These are phyloP conservation scores for Sipunculus nudus DNA, from an alignment of 2,888 invertebrate genomes.

Conservation along the genomic window DNA sequence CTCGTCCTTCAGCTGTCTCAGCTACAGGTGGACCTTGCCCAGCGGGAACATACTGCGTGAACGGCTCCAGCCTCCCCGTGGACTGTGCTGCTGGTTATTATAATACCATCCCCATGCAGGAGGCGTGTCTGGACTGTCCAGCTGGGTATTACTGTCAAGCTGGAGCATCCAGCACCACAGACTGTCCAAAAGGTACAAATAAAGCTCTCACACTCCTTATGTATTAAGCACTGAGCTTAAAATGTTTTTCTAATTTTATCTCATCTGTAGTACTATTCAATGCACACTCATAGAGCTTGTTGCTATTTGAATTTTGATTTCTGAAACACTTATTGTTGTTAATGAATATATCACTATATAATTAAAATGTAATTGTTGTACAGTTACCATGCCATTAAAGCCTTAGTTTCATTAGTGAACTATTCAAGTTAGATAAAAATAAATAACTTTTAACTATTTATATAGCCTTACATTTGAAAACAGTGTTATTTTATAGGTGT, in stretches of 20 bases:
- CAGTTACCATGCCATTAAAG: too few species aligned
- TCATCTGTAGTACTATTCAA: background rate
- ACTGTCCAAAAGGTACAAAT: conserved; percentile 58
- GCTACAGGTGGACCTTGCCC: conserved; percentile 59
- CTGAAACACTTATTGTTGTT: too few species aligned
- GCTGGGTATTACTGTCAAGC: conserved; percentile 56
- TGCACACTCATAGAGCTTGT: background rate
- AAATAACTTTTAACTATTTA: too few species aligned
- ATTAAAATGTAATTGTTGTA: too few species aligned
- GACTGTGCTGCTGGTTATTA: conserved; percentile 57
- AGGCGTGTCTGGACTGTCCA: conserved; percentile 56
- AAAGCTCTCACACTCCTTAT: background rate
- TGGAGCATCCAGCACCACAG: conserved; percentile 45
- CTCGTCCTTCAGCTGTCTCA: conserved; percentile 45
- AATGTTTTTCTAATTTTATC: conserved; percentile 56
- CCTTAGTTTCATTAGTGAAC: too few species aligned
- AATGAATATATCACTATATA: too few species aligned
- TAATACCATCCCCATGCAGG: conserved; percentile 45
- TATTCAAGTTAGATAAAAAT: too few species aligned
- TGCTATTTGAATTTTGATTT: conserved; percentile 4
- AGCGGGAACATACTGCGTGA: conserved; percentile 53
- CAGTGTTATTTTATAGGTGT: too few species aligned
- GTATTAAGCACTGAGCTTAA: conserved; percentile 33
- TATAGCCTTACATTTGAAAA: too few species aligned
- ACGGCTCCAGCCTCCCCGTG: conserved; percentile 48